phyloP scores from a whole-genome alignment of 2,888 invertebrate species.

The Acheta domesticus region DNA sequence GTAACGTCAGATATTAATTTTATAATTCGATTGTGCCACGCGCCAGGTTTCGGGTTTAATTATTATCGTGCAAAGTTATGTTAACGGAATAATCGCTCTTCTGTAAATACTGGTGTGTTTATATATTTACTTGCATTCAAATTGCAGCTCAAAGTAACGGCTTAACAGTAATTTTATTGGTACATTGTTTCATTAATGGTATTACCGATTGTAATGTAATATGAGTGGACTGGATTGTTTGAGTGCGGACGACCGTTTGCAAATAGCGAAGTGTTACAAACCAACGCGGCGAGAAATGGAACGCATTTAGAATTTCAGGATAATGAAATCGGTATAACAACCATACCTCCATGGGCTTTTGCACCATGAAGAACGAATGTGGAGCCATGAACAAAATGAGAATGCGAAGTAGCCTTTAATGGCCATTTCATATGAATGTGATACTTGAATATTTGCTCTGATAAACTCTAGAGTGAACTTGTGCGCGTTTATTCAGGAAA shows the following conservation, averaged over 20 bases:
- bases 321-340: neutral
- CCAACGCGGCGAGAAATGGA: neutral
- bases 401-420: too few relatives aligned
- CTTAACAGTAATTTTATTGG: neutral
- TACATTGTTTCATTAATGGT: neutral
- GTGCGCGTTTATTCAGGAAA: too few relatives aligned
- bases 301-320: neutral
- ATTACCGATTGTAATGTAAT: neutral
- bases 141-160: conserved; percentile 4
- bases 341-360: neutral
- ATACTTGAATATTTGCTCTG: too few relatives aligned
- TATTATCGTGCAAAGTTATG: conserved; percentile 7
- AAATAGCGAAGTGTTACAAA: neutral
- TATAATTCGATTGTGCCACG: conserved; percentile 6
- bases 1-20: conserved; percentile 18
- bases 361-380: neutral
- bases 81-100: conserved; percentile 6
- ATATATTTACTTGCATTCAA: conserved; percentile 18
- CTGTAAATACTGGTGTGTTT: neutral
- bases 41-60: neutral
- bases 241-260: neutral
- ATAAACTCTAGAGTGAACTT: too few relatives aligned
- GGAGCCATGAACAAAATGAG: neutral
- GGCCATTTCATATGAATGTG: too few relatives aligned
- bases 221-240: neutral